These are phyloP conservation scores for Falcaria lacertinaria DNA, from an alignment of 2,888 invertebrate species.

Conservation along the genomic window DNA sequence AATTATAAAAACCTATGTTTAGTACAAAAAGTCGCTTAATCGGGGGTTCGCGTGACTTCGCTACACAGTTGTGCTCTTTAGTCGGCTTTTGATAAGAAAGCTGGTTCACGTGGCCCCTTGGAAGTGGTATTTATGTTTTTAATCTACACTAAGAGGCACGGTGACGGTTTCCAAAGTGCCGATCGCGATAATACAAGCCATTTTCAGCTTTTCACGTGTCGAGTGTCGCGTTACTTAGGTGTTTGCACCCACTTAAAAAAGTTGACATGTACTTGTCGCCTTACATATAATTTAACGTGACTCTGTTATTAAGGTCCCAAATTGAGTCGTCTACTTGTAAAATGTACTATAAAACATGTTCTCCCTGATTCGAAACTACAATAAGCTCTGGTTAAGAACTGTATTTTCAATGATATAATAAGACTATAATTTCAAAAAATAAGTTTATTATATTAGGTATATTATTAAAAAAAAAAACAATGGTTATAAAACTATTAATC, in stretches of 20 bases:
- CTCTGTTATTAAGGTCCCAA: too few relatives aligned
- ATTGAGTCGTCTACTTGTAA: too few relatives aligned
- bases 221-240: constrained; percentile 3
- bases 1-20: constrained; percentile 57
- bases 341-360: too few relatives aligned
- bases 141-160: constrained; percentile 56
- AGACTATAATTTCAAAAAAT: too few relatives aligned
- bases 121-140: constrained; percentile 60
- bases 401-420: too few relatives aligned
- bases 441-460: too few relatives aligned
- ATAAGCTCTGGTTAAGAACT: too few relatives aligned
- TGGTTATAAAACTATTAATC: too few relatives aligned
- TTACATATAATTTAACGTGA: too few relatives aligned
- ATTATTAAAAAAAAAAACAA: too few relatives aligned
- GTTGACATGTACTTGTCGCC: constrained; percentile 27
- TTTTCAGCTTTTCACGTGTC: constrained; percentile 5
- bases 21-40: constrained; percentile 58
- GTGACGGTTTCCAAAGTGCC: constrained; percentile 37
- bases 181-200: constrained; percentile 28
- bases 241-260: constrained; percentile 35
- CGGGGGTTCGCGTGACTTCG: constrained; percentile 58
- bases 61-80: constrained; percentile 50
- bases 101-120: constrained; percentile 20
- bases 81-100: constrained; percentile 47
- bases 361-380: too few relatives aligned